Evolutionary conservation across 2,797 vertebrate genomes (phyloP), one percentile per base, ranked within the genome.

Genomic region (Loris lydekkerianus): DNA sequence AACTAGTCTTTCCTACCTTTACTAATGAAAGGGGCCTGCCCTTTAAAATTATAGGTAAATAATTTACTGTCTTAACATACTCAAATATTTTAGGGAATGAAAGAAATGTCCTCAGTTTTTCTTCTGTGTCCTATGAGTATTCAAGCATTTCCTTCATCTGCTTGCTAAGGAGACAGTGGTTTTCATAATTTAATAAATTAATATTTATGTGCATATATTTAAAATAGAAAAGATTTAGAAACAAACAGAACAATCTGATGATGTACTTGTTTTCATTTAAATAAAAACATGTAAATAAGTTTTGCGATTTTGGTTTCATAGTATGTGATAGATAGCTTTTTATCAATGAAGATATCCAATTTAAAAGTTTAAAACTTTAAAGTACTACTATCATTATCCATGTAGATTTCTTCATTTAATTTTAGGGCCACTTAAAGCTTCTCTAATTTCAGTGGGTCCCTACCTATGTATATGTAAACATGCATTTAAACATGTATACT

Each of bases 281-380:
- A 63, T 95, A 65, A 58, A 93, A 89, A n/a, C 46, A 56, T 3
- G 3, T 49, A 43, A 88, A 61, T 82, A 20, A 72, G 21, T 72
- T 91, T 82, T 73, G 15, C 18, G 90, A n/a, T 78, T 92, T 93
- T 58, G 65, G 46, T 29, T 95, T 93, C 80, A 53, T 89, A 43
- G 37, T 89, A 58, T 40, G 6, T 15, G 25, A 31, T 83, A 95
- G 21, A 31, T 83, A 95, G 43, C 14, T 18, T 90, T 95, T 95
- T 91, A 73, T 93, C 37, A 93, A 15, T 73, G 65, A 84, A 76
- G 15, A 78, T 34, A 80, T 13, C 60, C 63, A 58, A 82, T 31
- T 82, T 40, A 85, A 93, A 87, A 15, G 14, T 86, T 40, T 93
- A 85, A 93, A 87, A 15, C 17, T 86, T 40, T 93, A 37, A 72